phyloP scores from a whole-genome alignment of 92 coral and sea anemone genomes.

The Umimayanthus kanabou region DNA sequence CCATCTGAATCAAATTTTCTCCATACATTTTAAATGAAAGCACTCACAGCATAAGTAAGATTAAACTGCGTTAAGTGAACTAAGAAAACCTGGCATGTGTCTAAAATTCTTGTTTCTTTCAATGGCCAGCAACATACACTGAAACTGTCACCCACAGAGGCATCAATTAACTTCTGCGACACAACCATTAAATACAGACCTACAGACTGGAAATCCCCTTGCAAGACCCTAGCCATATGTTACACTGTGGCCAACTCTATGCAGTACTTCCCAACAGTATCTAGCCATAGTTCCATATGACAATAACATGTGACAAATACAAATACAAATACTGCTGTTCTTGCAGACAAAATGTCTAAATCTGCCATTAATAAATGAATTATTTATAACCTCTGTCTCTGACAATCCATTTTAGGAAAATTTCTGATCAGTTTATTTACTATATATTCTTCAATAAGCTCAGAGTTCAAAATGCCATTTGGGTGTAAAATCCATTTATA shows the following conservation, averaged over 20 bases:
- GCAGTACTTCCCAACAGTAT: neutral
- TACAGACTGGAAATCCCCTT: neutral
- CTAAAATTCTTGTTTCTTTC: neutral
- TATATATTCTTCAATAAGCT: neutral
- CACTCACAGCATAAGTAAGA: neutral
- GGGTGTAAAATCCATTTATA: neutral
- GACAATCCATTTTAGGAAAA: constrained; percentile 22
- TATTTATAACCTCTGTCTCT: constrained; percentile 74
- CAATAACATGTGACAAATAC: neutral
- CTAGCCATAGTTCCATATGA: neutral
- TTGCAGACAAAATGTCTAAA: constrained; percentile 71
- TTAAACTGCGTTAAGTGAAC: neutral
- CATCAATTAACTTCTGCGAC: constrained; percentile 6
- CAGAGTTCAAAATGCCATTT: neutral
- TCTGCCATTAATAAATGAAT: constrained; percentile 64
- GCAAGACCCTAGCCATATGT: neutral
- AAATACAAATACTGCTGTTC: constrained; percentile 3
- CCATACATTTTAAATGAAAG: neutral
- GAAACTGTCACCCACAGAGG: neutral
- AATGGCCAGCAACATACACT: neutral
- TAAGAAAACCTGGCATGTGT: constrained; percentile 17
- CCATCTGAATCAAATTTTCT: constrained; percentile 2
- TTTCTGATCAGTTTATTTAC: constrained; percentile 6
- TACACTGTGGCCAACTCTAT: neutral
- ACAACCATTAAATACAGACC: neutral